Percentiles rank a stretch among this genome's conserved stretches.
phyloP scores from a whole-genome alignment of 2,113 vertebrate species.

The Pomatorhinus ruficollis region DNA sequence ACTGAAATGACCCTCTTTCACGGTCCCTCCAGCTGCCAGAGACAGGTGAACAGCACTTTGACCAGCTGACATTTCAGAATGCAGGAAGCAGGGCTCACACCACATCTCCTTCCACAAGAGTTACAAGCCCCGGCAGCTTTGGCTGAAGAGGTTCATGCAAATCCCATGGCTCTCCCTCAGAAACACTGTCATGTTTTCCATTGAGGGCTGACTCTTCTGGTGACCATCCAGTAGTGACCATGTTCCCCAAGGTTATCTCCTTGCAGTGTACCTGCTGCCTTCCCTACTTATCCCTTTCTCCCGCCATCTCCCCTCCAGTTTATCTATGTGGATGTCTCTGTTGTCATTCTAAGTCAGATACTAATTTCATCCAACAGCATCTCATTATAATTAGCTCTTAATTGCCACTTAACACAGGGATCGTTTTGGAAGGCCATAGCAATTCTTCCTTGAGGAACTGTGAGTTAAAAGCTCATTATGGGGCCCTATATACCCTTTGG shows the following conservation, averaged over 20 bases:
- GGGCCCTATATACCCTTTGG: background rate
- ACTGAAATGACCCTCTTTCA: background rate
- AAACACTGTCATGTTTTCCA: fast-evolving
- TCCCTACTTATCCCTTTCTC: background rate
- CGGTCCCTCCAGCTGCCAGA: background rate
- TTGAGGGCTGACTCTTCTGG: background rate
- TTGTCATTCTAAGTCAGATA: background rate
- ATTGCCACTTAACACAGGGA: conserved; percentile 27
- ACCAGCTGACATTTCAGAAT: background rate
- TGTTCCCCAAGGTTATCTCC: background rate
- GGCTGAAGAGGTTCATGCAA: background rate
- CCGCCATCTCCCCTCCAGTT: background rate
- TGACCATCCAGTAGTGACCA: background rate
- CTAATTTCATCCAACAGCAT: conserved; percentile 14
- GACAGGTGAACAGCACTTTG: background rate
- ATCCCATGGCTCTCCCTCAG: background rate
- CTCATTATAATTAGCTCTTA: conserved; percentile 33
- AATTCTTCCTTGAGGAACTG: conserved; percentile 2
- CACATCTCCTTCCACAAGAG: background rate
- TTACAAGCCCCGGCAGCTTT: background rate
- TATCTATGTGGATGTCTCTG: background rate
- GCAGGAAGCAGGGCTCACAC: background rate
- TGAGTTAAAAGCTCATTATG: background rate
- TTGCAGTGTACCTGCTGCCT: background rate
- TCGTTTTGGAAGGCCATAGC: background rate